These are phyloP conservation scores for Andrena trimmerana DNA, from an alignment of 2,888 invertebrate genomes.

Conservation along the genomic window DNA sequence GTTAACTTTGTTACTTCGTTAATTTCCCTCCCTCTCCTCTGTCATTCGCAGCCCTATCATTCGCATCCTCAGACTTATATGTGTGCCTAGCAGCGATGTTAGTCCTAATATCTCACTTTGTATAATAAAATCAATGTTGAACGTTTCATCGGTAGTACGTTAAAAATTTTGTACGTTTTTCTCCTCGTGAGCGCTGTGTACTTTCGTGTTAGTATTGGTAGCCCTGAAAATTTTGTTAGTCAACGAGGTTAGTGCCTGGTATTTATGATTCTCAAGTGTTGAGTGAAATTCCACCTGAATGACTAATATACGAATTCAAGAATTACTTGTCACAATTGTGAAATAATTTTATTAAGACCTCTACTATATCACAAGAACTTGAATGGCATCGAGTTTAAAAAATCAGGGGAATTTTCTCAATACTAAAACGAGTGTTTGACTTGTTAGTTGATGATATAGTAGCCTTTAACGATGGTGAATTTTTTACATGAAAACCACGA, in stretches of 20 bases:
- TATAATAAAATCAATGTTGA: slow-evolving; percentile 14
- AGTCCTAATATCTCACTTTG: background rate
- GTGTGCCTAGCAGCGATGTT: slow-evolving; percentile 34
- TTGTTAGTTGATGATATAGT: no score
- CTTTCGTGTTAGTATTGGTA: slow-evolving; percentile 42
- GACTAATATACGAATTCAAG: background rate
- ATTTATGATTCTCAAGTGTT: background rate
- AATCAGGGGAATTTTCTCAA: background rate
- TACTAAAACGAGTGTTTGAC: no score
- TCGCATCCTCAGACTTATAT: background rate
- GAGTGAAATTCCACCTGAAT: background rate
- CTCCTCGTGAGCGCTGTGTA: background rate
- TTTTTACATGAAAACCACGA: background rate
- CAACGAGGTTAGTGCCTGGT: background rate
- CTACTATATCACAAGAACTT: no score
- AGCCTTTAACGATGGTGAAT: background rate
- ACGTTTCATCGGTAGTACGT: slow-evolving; percentile 4
- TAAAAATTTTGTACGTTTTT: slow-evolving; percentile 46
- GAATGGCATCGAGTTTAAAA: background rate
- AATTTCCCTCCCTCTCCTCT: background rate
- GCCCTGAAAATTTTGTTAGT: slow-evolving; percentile 57
- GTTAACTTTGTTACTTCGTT: background rate
- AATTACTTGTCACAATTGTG: background rate
- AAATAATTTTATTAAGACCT: background rate
- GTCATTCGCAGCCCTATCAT: background rate